phyloP scores from a whole-genome alignment of 2,797 vertebrate species.

The Neopelma chrysocephalum region DNA sequence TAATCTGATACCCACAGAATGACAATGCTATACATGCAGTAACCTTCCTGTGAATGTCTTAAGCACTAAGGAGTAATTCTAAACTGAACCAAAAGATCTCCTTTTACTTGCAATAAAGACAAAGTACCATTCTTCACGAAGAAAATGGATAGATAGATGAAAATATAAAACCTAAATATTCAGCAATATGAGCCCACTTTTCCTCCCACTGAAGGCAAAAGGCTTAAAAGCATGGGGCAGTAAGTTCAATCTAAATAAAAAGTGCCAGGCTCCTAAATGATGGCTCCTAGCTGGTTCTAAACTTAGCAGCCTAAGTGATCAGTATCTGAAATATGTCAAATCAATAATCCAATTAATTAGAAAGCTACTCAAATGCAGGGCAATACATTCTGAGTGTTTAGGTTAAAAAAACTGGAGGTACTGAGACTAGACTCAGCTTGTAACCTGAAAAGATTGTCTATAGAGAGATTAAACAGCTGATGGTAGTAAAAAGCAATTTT shows the following conservation, averaged over 20 bases:
- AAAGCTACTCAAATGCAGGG: background rate
- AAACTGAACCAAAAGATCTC: background rate
- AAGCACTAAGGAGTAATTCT: background rate
- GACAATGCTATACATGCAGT: background rate
- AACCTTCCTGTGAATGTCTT: background rate
- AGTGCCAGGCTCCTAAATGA: background rate
- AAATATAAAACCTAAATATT: background rate
- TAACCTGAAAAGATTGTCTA: background rate
- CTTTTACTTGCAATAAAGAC: background rate
- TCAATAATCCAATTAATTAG: constrained; percentile 29
- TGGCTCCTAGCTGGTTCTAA: background rate
- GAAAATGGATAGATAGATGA: background rate
- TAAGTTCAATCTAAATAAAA: background rate
- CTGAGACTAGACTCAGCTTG: background rate
- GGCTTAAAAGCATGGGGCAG: background rate
- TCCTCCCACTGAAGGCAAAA: background rate
- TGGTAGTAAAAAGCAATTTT: background rate
- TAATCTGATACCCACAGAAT: background rate
- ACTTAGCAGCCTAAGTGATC: background rate
- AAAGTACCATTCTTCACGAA: background rate
- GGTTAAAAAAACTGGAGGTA: background rate
- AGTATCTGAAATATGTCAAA: background rate
- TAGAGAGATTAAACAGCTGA: background rate
- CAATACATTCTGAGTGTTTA: background rate
- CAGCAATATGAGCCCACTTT: background rate